Evolutionary conservation across 2,113 vertebrate species (phyloP).

Genomic region (Verasper variegatus): DNA sequence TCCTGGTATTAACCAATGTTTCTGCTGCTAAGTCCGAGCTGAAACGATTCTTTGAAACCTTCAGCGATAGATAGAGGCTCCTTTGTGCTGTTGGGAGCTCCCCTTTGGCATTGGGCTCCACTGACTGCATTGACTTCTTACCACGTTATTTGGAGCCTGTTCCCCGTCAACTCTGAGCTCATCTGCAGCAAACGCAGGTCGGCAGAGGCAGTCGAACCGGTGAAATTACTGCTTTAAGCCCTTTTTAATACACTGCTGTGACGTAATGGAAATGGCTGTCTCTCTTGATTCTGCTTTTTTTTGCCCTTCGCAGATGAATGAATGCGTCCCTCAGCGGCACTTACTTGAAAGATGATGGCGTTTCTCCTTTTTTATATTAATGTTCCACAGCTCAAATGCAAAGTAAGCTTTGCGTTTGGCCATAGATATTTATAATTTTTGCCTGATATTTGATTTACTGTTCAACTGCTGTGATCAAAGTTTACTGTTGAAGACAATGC

Average conservation of each 20-base stretch:
- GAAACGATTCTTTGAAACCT: constrained; percentile 60
- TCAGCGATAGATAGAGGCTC: constrained; percentile 61
- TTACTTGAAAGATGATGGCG: constrained; percentile 18
- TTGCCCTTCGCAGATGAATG: constrained; percentile 52
- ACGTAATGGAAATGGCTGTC: constrained; percentile 71
- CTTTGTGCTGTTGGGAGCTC: constrained; percentile 70
- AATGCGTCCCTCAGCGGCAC: constrained; percentile 36
- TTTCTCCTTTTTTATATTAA: constrained; percentile 18
- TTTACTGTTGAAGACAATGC: constrained; percentile 20
- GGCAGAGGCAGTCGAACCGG: constrained; percentile 57
- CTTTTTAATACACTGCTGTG: constrained; percentile 59
- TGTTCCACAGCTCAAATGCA: constrained; percentile 9
- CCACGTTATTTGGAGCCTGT: constrained; percentile 72
- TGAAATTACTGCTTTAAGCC: constrained; percentile 60
- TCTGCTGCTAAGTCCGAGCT: constrained; percentile 56
- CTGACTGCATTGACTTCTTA: constrained; percentile 52
- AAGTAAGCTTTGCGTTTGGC: constrained; percentile 5
- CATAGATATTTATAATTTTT: constrained; percentile 21
- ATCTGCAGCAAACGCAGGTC: constrained; percentile 68
- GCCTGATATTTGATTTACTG: constrained; percentile 45
- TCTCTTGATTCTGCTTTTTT: constrained; percentile 54
- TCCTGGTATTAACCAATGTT: constrained; percentile 52
- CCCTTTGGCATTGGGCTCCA: constrained; percentile 52
- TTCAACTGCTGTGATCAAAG: constrained; percentile 1
- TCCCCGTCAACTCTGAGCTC: constrained; percentile 64